phyloP scores from a whole-genome alignment of 2,888 invertebrate species.

The Hydropsyche betteni region DNA sequence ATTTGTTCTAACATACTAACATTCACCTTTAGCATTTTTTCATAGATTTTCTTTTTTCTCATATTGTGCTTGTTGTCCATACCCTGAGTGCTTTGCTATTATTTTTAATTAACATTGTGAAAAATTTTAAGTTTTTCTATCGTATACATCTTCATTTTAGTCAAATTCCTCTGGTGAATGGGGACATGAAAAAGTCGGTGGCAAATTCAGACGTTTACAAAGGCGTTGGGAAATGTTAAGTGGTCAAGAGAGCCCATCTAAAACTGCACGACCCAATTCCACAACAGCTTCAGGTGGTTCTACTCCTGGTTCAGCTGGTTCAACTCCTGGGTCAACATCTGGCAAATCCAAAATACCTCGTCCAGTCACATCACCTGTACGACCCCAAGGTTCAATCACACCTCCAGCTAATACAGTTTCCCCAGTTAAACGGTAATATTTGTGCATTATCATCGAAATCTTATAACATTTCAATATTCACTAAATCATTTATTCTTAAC shows the following conservation, averaged over 20 bases:
- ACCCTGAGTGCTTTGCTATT: not conserved
- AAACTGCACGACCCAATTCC: constrained; percentile 57
- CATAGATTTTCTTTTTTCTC: not conserved
- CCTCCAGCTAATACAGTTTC: constrained; percentile 59
- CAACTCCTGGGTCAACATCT: constrained; percentile 57
- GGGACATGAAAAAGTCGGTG: constrained; percentile 59
- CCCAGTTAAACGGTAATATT: constrained; percentile 49
- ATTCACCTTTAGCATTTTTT: not conserved
- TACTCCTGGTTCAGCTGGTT: constrained; percentile 62
- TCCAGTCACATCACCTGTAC: constrained; percentile 76
- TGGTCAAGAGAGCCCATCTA: constrained; percentile 59
- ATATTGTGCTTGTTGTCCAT: constrained; percentile 9
- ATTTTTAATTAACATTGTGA: not conserved
- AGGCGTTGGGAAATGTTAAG: constrained; percentile 84
- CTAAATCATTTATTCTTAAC: not conserved
- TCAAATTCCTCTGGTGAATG: constrained; percentile 48
- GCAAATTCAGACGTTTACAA: constrained; percentile 78
- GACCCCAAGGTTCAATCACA: constrained; percentile 62
- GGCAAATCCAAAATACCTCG: constrained; percentile 79
- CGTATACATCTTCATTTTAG: constrained; percentile 27
- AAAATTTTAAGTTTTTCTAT: no score
- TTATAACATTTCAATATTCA: not conserved
- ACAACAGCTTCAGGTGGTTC: constrained; percentile 61
- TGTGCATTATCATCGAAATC: not conserved
- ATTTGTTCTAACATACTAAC: constrained; percentile 30